These are phyloP conservation scores for Neodiprion virginianus DNA, from an alignment of 1,140 invertebrate species.

Conservation along the genomic window DNA sequence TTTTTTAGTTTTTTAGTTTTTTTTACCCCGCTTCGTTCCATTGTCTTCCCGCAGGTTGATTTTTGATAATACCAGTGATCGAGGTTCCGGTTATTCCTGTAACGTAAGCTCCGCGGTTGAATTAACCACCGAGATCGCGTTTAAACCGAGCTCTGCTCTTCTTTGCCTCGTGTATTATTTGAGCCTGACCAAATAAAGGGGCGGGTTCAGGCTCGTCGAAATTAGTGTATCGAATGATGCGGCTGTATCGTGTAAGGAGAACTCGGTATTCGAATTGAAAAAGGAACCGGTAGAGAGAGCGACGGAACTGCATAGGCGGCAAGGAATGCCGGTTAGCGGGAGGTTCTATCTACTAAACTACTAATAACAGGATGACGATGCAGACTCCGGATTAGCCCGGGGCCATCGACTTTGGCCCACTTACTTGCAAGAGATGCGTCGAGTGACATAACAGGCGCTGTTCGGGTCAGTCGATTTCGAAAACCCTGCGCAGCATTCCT, in stretches of 20 bases:
- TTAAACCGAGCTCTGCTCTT: neutral
- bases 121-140: too few relatives aligned
- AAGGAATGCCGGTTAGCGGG: neutral
- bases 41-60: too few relatives aligned
- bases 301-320: too few relatives aligned
- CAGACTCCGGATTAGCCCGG: neutral
- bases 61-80: too few relatives aligned
- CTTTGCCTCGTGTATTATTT: neutral
- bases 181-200: conserved; percentile 4
- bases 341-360: neutral
- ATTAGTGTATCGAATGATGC: neutral
- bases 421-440: neutral
- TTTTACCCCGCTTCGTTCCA: too few relatives aligned
- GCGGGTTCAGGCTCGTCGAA: neutral
- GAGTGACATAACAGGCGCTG: neutral
- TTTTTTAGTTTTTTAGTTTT: too few relatives aligned
- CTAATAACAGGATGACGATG: conserved; percentile 4
- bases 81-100: neutral
- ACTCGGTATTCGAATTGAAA: neutral
- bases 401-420: neutral
- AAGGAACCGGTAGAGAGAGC: neutral
- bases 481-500: neutral
- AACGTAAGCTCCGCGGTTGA: neutral
- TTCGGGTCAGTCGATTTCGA: neutral
- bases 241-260: neutral